Percentiles rank a stretch among this genome's conserved stretches.
These are phyloP conservation scores for Acheta domesticus DNA, from an alignment of 2,888 invertebrate species.

Conservation along the genomic window DNA sequence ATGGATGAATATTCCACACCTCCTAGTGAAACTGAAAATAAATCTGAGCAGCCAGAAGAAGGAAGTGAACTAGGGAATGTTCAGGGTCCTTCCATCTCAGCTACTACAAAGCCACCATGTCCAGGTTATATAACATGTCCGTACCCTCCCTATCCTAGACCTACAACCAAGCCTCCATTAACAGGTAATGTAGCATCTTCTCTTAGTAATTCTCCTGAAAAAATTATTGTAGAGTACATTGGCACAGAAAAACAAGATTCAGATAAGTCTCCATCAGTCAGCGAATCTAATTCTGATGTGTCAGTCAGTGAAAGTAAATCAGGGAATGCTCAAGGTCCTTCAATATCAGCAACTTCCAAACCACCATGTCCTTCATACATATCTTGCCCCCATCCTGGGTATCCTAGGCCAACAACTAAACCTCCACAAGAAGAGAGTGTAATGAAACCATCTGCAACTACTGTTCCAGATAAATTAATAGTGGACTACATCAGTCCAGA, in stretches of 20 bases:
- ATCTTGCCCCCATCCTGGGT: background rate
- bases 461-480: background rate
- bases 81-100: background rate
- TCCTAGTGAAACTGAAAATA: background rate
- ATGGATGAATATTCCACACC: background rate
- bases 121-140: background rate
- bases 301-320: background rate
- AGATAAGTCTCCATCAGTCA: background rate
- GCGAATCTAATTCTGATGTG: background rate
- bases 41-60: background rate
- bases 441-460: background rate
- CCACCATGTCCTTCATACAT: background rate
- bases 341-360: background rate
- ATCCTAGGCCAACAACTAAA: background rate
- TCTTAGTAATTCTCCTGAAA: background rate
- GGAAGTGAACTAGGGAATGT: background rate
- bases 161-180: background rate
- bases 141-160: background rate
- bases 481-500: background rate
- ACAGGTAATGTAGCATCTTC: background rate
- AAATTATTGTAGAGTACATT: background rate
- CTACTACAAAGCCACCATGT: background rate
- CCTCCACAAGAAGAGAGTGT: background rate
- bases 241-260: background rate
- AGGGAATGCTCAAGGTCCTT: background rate